These are phyloP conservation scores for Meandrina meandrites DNA, from an alignment of 92 coral and sea anemone species.

Conservation along the genomic window DNA sequence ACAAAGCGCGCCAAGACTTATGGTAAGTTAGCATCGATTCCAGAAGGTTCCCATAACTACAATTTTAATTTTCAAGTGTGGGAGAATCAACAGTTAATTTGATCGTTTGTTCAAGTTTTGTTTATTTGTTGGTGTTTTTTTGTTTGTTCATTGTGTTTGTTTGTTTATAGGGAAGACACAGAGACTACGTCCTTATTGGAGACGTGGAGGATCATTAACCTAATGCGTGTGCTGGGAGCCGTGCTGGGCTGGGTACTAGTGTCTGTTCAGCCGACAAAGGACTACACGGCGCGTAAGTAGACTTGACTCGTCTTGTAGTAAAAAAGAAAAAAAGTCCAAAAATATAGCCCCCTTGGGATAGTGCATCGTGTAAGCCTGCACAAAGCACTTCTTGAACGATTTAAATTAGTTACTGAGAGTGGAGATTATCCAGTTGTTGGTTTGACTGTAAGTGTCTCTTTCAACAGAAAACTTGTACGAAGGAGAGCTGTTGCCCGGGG, in stretches of 20 bases:
- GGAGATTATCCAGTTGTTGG: not conserved
- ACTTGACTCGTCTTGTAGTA: not conserved
- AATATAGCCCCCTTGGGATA: too few relatives aligned
- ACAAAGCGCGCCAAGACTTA: constrained; percentile 58
- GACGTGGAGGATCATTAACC: constrained; percentile 93
- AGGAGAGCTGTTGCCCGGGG: constrained; percentile 67
- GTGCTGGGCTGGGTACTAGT: constrained; percentile 92
- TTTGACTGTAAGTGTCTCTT: constrained; percentile 10
- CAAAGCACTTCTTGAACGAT: not conserved
- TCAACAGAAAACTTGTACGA: constrained; percentile 81
- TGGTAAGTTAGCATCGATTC: constrained; percentile 46
- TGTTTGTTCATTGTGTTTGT: not conserved
- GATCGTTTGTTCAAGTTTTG: not conserved
- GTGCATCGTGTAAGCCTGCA: too few relatives aligned
- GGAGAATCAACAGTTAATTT: not conserved
- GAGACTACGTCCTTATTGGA: constrained; percentile 78
- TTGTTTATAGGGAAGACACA: constrained; percentile 62
- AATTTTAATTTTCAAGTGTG: not conserved
- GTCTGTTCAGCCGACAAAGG: constrained; percentile 83
- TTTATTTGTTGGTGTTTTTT: not conserved
- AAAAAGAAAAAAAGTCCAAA: too few relatives aligned
- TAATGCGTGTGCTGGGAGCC: constrained; percentile 98
- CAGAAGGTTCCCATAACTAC: too few relatives aligned
- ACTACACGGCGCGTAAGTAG: constrained; percentile 83
- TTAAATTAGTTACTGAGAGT: not conserved